Evolutionary conservation across 2,888 invertebrate species (phyloP).

Genomic region (Phaedon cochleariae): DNA sequence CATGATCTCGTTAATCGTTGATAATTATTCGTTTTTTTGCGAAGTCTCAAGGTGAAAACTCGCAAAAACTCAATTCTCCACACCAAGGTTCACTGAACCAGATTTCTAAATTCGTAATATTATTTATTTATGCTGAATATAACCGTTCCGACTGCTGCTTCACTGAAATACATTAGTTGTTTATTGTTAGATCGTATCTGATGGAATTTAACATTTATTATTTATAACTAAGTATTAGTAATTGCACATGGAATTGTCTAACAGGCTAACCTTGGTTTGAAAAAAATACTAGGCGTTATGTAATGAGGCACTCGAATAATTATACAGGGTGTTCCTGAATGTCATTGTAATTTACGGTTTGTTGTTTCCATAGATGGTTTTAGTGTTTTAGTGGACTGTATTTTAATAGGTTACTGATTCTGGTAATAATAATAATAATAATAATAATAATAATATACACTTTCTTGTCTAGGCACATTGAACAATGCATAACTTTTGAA

Average conservation of each 20-base stretch:
- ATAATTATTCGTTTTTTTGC: too few relatives aligned
- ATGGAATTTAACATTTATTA: conserved; percentile 2
- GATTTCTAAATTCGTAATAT: conserved; percentile 41
- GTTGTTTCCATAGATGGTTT: too few relatives aligned
- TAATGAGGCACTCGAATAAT: not conserved
- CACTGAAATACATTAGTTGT: not conserved
- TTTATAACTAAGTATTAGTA: too few relatives aligned
- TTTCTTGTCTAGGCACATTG: too few relatives aligned
- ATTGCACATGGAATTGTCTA: not conserved
- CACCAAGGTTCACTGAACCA: conserved; percentile 39
- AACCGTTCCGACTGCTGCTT: conserved; percentile 3
- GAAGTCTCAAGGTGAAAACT: conserved; percentile 39
- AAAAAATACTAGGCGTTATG: not conserved
- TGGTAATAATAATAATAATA: too few relatives aligned
- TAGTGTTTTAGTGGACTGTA: too few relatives aligned
- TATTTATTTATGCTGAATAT: conserved; percentile 32
- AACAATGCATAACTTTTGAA: too few relatives aligned
- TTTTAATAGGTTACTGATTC: too few relatives aligned
- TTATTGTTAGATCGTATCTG: conserved; percentile 18
- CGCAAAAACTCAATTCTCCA: conserved; percentile 40
- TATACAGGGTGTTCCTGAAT: too few relatives aligned
- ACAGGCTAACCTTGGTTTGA: not conserved
- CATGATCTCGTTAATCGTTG: too few relatives aligned
- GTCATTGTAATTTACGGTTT: too few relatives aligned
- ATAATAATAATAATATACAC: too few relatives aligned